Evolutionary conservation across 2,888 invertebrate species (phyloP).

Genomic region (Acronicta psi): DNA sequence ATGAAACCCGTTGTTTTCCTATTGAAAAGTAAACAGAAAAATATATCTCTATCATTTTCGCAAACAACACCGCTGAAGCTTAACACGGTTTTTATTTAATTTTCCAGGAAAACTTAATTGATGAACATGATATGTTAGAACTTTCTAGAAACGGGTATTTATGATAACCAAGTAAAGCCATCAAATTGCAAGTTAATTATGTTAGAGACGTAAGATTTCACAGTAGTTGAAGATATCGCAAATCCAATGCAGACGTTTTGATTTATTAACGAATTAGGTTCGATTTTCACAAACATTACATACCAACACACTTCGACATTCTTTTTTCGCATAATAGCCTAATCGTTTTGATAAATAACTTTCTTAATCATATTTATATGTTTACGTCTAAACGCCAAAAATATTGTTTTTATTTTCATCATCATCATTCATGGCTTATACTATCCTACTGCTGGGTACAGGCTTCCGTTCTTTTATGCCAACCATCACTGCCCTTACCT

Average conservation of each 20-base stretch:
- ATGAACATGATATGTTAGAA: conserved; percentile 1
- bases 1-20: conserved; percentile 7
- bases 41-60: background rate
- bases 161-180: background rate
- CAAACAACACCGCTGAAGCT: background rate
- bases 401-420: conserved; percentile 10
- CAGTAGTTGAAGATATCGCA: conserved; percentile 25
- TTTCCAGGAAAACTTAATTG: conserved; percentile 2
- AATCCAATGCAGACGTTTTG: conserved; percentile 35
- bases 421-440: no score
- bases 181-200: conserved; percentile 5
- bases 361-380: conserved; percentile 18
- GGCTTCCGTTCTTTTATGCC: no score
- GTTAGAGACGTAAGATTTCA: background rate
- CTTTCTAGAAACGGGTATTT: conserved; percentile 9
- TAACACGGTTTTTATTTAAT: background rate
- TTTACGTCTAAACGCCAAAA: conserved; percentile 20
- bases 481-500: no score
- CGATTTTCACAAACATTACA: no score
- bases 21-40: conserved; percentile 3
- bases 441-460: no score
- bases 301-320: no score
- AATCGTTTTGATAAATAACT: conserved; percentile 16
- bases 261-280: no score
- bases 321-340: no score